Base-by-base conservation (phyloP, 2,888 invertebrate species). In the Synanthedon formicaeformis region DNA sequence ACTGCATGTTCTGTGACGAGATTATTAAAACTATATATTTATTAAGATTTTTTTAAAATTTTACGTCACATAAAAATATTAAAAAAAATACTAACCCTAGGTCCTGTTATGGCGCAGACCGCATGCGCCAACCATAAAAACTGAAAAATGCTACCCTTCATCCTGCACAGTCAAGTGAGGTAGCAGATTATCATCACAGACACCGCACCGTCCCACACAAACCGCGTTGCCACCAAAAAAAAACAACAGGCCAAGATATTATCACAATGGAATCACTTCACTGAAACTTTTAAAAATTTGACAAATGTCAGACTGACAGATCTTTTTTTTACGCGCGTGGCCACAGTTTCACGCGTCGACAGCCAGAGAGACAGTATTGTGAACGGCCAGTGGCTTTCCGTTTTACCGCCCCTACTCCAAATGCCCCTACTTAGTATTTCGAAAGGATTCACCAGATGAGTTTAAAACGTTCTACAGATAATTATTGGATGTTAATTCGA, bases 391-490 rank as follows among this genome's bases (percentile, higher is more conserved):
- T 66, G 75, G 67, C 75, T 69, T 71, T 71, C 66, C 64, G 79
- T 87, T 87, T 86, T 85, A 86, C 84, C 82, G 77, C 81, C 83
- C 86, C 87, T 85, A 78, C 86, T 81, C 77, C 70, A 62, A 52
- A 60, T 66, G 66, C 79, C 82, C 81, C 81, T 78, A 72, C 83
- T 80, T 64, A 64, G 57, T 59, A 66, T 86, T 86, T 84, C 79
- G 85, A 85, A 86, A 87, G 85, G 85, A 84, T 75, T 65, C 62
- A 58, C 62, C 59, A 64, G 75, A 75, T 71, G 74, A 71, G 65
- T 66, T 67, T 69, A 52, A 18, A 68, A 70, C 66, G 69, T 63
- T 66, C 64, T 61, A 57, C 56, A 60, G 53, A 61, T 63, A 65
- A 71, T 69, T 68, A 66, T 67, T 58, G 62, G 71, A 68, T 69